Base-by-base conservation (phyloP, 2,113 vertebrate species). In the Xenopus borealis region DNA sequence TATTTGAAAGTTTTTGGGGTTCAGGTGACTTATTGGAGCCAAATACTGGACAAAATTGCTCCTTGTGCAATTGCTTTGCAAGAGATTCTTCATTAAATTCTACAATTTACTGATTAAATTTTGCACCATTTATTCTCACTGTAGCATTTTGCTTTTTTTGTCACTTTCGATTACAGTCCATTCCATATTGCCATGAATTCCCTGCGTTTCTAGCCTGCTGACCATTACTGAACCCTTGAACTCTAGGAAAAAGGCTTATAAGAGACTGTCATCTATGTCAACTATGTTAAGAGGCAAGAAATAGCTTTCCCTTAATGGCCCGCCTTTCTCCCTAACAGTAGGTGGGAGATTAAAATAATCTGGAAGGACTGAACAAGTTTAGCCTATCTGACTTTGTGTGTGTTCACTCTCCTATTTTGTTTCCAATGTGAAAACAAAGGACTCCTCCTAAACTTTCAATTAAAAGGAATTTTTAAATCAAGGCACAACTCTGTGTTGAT, bases 331-430 rank as follows among this genome's bases (percentile, higher is more conserved):
- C 85, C 82, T 91, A 94, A 92, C 91, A 93, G 91, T 92, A 93
- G 91, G 90, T 94, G 91, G 93, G 91, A 95, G 93, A 94, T 94
- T 90, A 95, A 94, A 94, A 93, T 88, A 87, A 93, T 92, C 91
- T 87, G 84, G 87, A 78, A 84, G 82, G 84, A 88, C 86, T 88
- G 87, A 83, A 80, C 80, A 86, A 88, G 87, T 89, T 88, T 93
- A 50, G 12, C 47, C 7, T 50, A 13, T 50, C 2, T 13, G 14
- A 50, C 47, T 50, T 27, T 50, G 11, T 50, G 11, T 50, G 11
- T 50, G 14, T 50, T 50, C 14, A 10, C 47, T 13, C 14, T 50
- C 1, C 47, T 50, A 10, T 12, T 12, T 50, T 16, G n/a, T 50
- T 50, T 50, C 3, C 47, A 50, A 50, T 2, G 10, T 50, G 47